Evolutionary conservation across 1,140 invertebrate species (phyloP), one percentile per base, ranked within the genome.

Genomic region (Carposina sasakii): DNA sequence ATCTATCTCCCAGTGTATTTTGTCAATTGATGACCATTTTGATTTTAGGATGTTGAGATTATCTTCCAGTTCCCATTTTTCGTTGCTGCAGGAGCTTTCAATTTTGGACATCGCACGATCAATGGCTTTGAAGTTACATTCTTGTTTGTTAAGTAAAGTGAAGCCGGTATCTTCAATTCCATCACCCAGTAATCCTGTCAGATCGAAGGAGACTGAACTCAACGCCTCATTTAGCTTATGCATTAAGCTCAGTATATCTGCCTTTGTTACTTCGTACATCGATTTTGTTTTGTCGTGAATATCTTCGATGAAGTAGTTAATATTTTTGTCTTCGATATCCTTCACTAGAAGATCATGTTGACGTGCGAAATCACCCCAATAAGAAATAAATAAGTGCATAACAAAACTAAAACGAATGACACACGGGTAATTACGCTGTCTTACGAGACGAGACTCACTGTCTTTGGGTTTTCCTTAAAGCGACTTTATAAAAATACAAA

Each of bases 41-140:
- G 37, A 40, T n/a, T 40, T 40, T 8, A 40, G n/a, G 3, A 40
- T 40, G 37, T 5, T 22, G 5, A 40, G 21, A 22, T 40, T 21
- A n/a, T 40, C 37, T 23, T 40, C 19, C n/a, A 40, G 19, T n/a
- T 40, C 37, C 37, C 37, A 40, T 22, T 40, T 40, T 40, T 40
- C 37, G 19, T 2, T 22, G 3, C 3, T 40, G 23, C 19, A 12
- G 19, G 2, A 2, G 10, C 21, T 40, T 5, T 40, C 37, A 4
- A 40, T 40, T 40, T 40, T 40, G 1, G 37, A 40, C 37, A 40
- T 40, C 1, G 37, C 37, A 2, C 37, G 19, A n/a, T 40, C 37
- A 6, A 40, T 40, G 2, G 37, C 37, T 15, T 23, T 21, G n/a
- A 40, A 40, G 37, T 40, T 40, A n/a, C 37, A 40, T 10, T 40